These are phyloP conservation scores for Fulica atra DNA, from an alignment of 2,113 vertebrate genomes.

Conservation along the genomic window DNA sequence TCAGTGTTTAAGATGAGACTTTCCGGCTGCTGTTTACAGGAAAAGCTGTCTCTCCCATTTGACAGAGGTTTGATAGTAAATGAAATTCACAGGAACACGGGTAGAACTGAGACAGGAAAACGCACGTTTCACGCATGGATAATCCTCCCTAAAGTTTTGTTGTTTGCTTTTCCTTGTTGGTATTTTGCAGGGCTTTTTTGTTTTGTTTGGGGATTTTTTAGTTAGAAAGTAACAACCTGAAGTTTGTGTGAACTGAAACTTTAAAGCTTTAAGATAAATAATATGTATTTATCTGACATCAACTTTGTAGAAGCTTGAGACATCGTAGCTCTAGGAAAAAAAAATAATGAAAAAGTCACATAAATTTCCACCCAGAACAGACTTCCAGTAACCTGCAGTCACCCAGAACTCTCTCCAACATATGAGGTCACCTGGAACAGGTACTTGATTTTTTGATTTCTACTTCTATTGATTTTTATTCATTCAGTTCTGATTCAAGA, in stretches of 20 bases:
- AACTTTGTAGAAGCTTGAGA: not conserved
- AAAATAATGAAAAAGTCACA: not conserved
- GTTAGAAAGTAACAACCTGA: not conserved
- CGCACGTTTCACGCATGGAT: not conserved
- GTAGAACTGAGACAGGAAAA: not conserved
- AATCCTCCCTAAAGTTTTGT: not conserved
- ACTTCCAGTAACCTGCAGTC: slow-evolving; percentile 42
- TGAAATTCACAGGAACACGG: not conserved
- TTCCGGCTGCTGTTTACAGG: not conserved
- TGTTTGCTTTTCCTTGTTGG: no score
- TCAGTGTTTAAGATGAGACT: slow-evolving; percentile 3
- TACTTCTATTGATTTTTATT: slow-evolving; percentile 47
- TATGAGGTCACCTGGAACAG: slow-evolving; percentile 55
- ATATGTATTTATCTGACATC: not conserved
- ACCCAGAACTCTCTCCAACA: slow-evolving; percentile 34
- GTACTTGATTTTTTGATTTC: not conserved
- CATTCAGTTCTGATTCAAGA: slow-evolving; percentile 28
- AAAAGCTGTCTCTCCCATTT: not conserved
- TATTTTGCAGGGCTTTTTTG: no score
- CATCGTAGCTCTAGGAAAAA: not conserved
- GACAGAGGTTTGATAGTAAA: not conserved
- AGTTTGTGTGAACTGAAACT: not conserved
- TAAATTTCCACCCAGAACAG: not conserved
- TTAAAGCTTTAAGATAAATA: not conserved
- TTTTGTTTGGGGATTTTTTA: not conserved